These are phyloP conservation scores for Pheosia gnoma DNA, from an alignment of 2,888 invertebrate genomes.

Conservation along the genomic window DNA sequence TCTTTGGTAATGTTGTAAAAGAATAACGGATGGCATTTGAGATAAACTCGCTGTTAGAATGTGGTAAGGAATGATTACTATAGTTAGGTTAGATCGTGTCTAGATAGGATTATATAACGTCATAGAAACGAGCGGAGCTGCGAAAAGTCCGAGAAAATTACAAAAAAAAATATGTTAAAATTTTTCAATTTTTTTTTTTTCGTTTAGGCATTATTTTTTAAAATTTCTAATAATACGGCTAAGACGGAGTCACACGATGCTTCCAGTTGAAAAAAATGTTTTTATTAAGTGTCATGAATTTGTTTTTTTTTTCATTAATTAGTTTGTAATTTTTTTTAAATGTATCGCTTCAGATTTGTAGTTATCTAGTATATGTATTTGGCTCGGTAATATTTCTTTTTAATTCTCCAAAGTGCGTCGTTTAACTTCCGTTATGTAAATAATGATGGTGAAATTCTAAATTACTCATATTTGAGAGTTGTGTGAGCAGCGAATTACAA, in stretches of 20 bases:
- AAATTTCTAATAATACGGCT: conserved; percentile 56
- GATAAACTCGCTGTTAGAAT: conserved; percentile 51
- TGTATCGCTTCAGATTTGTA: conserved; percentile 67
- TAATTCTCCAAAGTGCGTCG: conserved; percentile 44
- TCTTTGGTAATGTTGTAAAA: conserved; percentile 17
- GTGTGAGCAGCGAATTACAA: conserved; percentile 61
- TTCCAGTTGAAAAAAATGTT: conserved; percentile 67
- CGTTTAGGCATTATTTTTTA: conserved; percentile 60
- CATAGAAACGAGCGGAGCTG: conserved; percentile 69
- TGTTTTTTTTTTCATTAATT: conserved; percentile 71
- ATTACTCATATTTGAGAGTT: conserved; percentile 40
- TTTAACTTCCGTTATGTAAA: conserved; percentile 62
- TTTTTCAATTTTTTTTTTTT: conserved; percentile 47
- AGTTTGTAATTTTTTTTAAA: conserved; percentile 72
- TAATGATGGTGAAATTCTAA: conserved; percentile 59
- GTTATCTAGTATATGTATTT: conserved; percentile 56
- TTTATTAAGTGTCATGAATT: conserved; percentile 73
- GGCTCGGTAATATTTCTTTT: conserved; percentile 54
- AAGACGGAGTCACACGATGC: conserved; percentile 72
- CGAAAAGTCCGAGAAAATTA: conserved; percentile 47
- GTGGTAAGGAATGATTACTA: conserved; percentile 60
- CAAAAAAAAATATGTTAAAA: conserved; percentile 48
- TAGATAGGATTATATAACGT: conserved; percentile 73
- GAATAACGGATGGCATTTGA: conserved; percentile 40
- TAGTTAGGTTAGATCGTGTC: conserved; percentile 67